These are phyloP conservation scores for Eupelmus urozonus DNA, from an alignment of 2,888 invertebrate species.

Conservation along the genomic window DNA sequence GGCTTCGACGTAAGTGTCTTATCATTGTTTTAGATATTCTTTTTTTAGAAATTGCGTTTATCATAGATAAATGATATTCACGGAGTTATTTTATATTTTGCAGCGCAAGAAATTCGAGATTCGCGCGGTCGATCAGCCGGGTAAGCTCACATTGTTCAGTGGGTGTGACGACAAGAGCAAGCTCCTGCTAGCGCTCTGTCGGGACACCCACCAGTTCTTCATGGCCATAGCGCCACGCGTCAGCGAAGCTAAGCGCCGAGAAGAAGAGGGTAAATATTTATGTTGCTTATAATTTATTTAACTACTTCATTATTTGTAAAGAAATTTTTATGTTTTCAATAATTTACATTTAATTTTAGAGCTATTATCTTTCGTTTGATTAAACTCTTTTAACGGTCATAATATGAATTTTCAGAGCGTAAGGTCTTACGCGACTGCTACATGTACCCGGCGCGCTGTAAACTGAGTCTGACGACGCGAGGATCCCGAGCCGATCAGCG, in stretches of 20 bases:
- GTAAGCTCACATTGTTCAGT: constrained; percentile 92
- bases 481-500: constrained; percentile 87
- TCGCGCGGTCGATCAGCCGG: constrained; percentile 88
- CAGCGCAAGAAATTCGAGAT: constrained; percentile 97
- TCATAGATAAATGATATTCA: background rate
- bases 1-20: constrained; percentile 87
- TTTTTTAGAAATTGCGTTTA: background rate
- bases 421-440: constrained; percentile 84
- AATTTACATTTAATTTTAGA: background rate
- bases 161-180: constrained; percentile 96
- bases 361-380: no score
- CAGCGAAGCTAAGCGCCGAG: constrained; percentile 88
- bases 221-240: constrained; percentile 93
- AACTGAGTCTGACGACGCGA: constrained; percentile 81
- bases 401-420: constrained; percentile 81
- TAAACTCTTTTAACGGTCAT: no score
- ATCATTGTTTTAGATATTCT: no score
- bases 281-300: background rate
- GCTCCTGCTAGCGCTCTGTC: constrained; percentile 90
- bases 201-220: constrained; percentile 96
- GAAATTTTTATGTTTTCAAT: background rate
- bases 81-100: constrained; percentile 54
- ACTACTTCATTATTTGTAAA: constrained; percentile 6
- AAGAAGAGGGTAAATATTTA: constrained; percentile 89
- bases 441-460: constrained; percentile 83